These are phyloP conservation scores for Pogonomyrmex barbatus DNA, from an alignment of 1,140 invertebrate species.

Conservation along the genomic window DNA sequence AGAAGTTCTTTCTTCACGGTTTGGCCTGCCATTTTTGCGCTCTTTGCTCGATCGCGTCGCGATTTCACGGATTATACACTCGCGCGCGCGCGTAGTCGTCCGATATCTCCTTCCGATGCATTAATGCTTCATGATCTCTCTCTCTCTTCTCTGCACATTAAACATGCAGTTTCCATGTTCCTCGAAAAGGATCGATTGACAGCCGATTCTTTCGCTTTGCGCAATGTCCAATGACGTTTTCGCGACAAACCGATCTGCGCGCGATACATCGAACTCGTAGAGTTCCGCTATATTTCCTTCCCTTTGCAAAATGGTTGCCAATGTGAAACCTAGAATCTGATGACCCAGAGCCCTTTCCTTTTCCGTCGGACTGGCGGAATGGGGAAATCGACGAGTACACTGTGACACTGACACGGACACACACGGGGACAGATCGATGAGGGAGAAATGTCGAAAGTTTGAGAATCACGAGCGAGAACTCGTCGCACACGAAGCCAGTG, in stretches of 20 bases:
- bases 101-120: constrained; percentile 19
- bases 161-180: background rate
- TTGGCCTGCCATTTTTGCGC: constrained; percentile 78
- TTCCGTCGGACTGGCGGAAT: too few relatives aligned
- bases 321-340: background rate
- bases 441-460: constrained; percentile 6
- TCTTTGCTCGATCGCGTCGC: background rate
- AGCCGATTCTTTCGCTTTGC: constrained; percentile 6
- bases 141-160: background rate
- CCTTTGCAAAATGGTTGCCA: background rate
- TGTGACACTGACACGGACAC: constrained; percentile 44
- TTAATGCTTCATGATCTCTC: constrained; percentile 17
- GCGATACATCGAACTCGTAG: background rate
- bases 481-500: constrained; percentile 74
- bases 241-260: background rate
- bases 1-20: constrained; percentile 83
- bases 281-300: background rate
- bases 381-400: constrained; percentile 18
- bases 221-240: constrained; percentile 2
- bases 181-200: background rate
- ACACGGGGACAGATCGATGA: background rate
- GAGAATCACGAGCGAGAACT: constrained; percentile 61
- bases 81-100: background rate
- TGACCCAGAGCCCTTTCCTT: background rate
- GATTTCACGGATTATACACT: constrained; percentile 21